phyloP scores from a whole-genome alignment of 2,797 vertebrate genomes.

The Sebastiscus albofasciatus region DNA sequence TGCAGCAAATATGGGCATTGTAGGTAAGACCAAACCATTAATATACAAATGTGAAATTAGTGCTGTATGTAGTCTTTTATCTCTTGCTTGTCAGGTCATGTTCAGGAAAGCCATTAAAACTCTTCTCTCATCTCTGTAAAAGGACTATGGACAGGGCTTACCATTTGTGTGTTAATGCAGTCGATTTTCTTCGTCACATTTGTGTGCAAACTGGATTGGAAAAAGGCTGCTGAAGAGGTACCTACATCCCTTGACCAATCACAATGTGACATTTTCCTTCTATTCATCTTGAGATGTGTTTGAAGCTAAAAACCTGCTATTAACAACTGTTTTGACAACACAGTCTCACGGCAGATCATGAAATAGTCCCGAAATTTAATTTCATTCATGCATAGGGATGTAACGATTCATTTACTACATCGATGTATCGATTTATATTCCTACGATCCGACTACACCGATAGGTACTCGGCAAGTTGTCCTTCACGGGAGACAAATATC shows the following conservation, averaged over 20 bases:
- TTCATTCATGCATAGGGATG: no score
- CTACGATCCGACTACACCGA: no score
- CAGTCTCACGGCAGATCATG: no score
- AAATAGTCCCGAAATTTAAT: no score
- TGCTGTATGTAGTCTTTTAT: background rate
- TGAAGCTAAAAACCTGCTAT: background rate
- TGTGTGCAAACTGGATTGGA: constrained; percentile 87
- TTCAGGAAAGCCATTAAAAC: background rate
- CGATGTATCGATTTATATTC: no score
- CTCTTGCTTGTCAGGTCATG: background rate
- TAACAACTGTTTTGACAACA: background rate
- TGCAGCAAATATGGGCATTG: constrained; percentile 83
- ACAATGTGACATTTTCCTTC: background rate
- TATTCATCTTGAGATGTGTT: background rate
- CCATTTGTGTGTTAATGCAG: constrained; percentile 84
- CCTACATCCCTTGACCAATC: background rate
- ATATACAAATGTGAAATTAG: background rate
- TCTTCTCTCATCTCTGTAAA: background rate
- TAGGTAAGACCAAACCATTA: constrained; percentile 77
- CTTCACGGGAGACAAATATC: no score
- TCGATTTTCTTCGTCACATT: constrained; percentile 82
- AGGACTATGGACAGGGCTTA: constrained; percentile 92
- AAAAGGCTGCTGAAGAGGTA: constrained; percentile 86
- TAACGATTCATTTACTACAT: no score
- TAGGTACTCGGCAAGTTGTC: no score